Evolutionary conservation across 2,113 vertebrate genomes (phyloP).

Genomic region (Bettongia penicillata): DNA sequence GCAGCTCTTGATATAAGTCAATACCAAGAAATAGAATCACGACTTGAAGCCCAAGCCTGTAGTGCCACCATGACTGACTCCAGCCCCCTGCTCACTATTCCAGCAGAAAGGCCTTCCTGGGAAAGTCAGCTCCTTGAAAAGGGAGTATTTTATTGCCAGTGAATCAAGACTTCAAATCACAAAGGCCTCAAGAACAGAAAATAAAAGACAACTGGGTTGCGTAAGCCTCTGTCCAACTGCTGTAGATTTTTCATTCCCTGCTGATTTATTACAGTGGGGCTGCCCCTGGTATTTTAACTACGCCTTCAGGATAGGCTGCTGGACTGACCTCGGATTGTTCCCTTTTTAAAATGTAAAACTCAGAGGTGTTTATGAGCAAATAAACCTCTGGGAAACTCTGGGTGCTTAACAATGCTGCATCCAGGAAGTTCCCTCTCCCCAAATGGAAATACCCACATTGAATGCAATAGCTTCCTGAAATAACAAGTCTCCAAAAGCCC

Average conservation of each 20-base stretch:
- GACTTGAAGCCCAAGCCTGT: slow-evolving; percentile 17
- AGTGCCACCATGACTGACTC: neutral
- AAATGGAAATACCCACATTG: neutral
- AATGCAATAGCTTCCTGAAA: neutral
- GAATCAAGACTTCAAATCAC: neutral
- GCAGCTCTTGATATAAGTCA: neutral
- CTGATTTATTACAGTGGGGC: neutral
- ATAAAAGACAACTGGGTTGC: neutral
- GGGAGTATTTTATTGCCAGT: neutral
- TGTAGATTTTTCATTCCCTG: neutral
- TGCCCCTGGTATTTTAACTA: neutral
- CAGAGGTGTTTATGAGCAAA: neutral
- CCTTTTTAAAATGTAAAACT: neutral
- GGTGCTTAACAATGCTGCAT: neutral
- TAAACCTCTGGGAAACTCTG: neutral
- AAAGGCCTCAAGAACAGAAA: neutral
- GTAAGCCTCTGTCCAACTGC: neutral
- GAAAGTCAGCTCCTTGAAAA: slow-evolving; percentile 1
- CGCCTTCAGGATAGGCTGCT: neutral
- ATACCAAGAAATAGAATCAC: slow-evolving; percentile 28
- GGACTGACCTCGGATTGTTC: neutral
- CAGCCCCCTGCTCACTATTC: neutral
- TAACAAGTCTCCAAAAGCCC: neutral
- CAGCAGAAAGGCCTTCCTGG: slow-evolving; percentile 14
- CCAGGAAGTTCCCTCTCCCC: neutral